Evolutionary conservation across 2,888 invertebrate genomes (phyloP).

Genomic region (Xestia ashworthii): DNA sequence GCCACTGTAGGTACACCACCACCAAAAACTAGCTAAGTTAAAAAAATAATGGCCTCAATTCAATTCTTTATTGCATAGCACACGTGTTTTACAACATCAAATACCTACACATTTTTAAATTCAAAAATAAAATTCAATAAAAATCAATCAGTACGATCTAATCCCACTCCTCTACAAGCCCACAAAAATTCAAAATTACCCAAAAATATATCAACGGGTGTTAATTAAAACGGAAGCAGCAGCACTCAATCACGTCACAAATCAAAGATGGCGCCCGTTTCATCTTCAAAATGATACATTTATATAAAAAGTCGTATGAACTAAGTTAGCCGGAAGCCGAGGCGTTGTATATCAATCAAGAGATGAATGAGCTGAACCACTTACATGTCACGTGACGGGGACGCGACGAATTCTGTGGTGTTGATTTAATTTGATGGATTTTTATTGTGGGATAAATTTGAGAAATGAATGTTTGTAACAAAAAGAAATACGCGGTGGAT

Average conservation of each 20-base stretch:
- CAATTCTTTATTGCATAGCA: too few relatives aligned
- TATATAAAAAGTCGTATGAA: conserved; percentile 73
- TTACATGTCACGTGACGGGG: conserved; percentile 55
- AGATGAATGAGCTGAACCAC: conserved; percentile 64
- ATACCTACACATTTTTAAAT: neutral
- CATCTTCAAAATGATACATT: conserved; percentile 84
- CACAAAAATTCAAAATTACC: conserved; percentile 52
- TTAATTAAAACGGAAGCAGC: conserved; percentile 80
- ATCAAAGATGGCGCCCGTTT: conserved; percentile 84
- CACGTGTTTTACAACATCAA: neutral
- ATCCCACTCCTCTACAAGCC: conserved; percentile 32
- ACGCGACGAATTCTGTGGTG: conserved; percentile 59
- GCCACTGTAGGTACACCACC: too few relatives aligned
- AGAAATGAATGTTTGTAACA: conserved; percentile 8
- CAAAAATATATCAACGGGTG: conserved; percentile 71
- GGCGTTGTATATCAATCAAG: conserved; percentile 76
- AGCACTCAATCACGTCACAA: conserved; percentile 83
- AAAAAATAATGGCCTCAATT: conserved; percentile 4
- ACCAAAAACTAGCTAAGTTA: neutral
- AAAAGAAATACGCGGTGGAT: neutral
- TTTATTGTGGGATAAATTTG: conserved; percentile 32
- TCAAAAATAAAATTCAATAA: conserved; percentile 22
- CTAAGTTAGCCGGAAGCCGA: conserved; percentile 80
- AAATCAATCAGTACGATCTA: conserved; percentile 53
- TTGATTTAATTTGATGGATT: conserved; percentile 51